phyloP scores from a whole-genome alignment of 2,113 vertebrate genomes.

The Paracanthobrama guichenoti region DNA sequence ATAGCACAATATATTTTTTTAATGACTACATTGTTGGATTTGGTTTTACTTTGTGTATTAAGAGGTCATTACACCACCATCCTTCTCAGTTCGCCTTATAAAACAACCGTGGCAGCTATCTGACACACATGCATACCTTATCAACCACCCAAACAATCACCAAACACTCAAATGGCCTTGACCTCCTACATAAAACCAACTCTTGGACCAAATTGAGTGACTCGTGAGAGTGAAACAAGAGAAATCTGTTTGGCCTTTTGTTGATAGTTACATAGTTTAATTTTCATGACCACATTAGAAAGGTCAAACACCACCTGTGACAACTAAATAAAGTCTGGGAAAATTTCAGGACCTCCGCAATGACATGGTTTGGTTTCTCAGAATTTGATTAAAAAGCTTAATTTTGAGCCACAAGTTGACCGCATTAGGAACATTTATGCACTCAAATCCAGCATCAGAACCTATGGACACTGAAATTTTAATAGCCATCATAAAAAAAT shows the following conservation, averaged over 20 bases:
- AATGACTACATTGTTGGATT: conserved; percentile 21
- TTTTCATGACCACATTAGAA: conserved; percentile 12
- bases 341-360: neutral
- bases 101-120: neutral
- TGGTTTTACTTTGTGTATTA: conserved; percentile 5
- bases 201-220: neutral
- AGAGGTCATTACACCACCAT: conserved; percentile 12
- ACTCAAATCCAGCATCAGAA: conserved; percentile 17
- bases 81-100: neutral
- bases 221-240: neutral
- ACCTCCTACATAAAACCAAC: conserved; percentile 20
- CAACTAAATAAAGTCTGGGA: conserved; percentile 5
- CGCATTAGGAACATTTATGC: neutral
- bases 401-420: neutral
- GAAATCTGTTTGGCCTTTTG: neutral
- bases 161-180: neutral
- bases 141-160: neutral
- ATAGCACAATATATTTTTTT: neutral
- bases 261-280: neutral
- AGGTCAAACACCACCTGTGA: conserved; percentile 27
- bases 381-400: conserved; percentile 19
- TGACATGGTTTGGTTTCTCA: neutral
- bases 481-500: neutral
- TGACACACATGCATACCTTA: neutral
- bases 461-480: neutral